phyloP scores from a whole-genome alignment of 2,797 vertebrate species.

The Chrysocyon brachyurus region DNA sequence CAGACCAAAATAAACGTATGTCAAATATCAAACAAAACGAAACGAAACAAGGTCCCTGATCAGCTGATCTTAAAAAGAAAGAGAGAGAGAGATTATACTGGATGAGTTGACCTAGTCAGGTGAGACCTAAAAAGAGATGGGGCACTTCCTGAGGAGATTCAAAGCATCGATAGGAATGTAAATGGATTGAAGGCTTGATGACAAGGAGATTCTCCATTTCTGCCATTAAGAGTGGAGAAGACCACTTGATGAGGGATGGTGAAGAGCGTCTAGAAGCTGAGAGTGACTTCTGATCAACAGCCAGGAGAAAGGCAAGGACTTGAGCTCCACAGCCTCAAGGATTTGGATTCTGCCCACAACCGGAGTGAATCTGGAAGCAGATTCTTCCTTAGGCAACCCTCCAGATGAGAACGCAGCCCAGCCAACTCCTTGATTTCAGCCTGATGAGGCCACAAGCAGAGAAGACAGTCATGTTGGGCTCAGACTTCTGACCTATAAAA shows the following conservation, averaged over 20 bases:
- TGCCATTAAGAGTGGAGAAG: not conserved
- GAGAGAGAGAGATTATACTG: not conserved
- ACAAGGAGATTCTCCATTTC: not conserved
- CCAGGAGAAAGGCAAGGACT: not conserved
- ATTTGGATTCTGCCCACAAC: not conserved
- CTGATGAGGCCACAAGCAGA: not conserved
- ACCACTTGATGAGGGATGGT: fast-evolving
- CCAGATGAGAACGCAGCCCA: not conserved
- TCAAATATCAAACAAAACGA: constrained; percentile 66
- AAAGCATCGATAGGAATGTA: too few species aligned
- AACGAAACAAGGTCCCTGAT: not conserved
- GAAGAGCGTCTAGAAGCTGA: not conserved
- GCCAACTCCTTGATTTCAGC: not conserved
- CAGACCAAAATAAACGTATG: constrained; percentile 59
- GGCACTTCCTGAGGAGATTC: not conserved
- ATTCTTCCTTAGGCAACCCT: not conserved
- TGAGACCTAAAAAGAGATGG: not conserved
- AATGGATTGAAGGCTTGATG: not conserved
- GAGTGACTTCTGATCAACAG: not conserved
- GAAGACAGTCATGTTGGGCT: not conserved
- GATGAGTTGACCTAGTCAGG: not conserved
- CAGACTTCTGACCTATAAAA: not conserved
- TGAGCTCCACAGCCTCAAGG: not conserved
- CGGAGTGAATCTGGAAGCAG: not conserved
- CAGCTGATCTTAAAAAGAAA: not conserved